Percentiles rank a stretch among this genome's conserved stretches.
Conservation (phyloP, 2,113 vertebrate genomes). For the Hoplias malabaricus region DNA sequence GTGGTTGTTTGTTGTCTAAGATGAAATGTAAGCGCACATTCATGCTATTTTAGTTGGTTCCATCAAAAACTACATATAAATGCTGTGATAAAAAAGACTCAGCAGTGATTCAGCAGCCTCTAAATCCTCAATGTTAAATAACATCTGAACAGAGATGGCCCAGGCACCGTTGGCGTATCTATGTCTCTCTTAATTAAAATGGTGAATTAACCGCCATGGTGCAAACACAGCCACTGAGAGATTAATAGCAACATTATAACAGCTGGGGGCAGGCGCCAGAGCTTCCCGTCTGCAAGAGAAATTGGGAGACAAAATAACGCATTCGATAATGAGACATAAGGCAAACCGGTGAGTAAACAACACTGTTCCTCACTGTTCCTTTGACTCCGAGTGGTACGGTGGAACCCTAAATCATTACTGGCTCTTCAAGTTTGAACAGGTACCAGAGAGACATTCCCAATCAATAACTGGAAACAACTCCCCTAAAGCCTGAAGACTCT, state of each 20-base stretch:
- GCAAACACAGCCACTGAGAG: neutral
- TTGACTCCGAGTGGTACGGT: neutral
- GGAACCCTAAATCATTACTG: neutral
- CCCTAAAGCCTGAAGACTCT: no score
- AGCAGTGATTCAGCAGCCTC: neutral
- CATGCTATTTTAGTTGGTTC: neutral
- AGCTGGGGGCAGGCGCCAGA: neutral
- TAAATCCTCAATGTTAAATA: neutral
- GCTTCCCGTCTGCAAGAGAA: neutral
- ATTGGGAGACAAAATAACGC: neutral
- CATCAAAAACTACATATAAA: neutral
- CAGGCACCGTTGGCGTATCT: neutral
- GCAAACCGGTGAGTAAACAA: neutral
- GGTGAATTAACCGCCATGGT: neutral
- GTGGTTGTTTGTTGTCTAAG: neutral
- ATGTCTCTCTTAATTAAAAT: neutral
- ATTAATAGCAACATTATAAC: neutral
- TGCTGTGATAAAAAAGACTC: no score
- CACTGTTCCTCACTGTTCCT: neutral
- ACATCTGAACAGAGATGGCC: neutral
- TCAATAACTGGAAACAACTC: no score
- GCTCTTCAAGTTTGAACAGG: neutral
- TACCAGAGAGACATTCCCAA: neutral
- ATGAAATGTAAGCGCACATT: neutral
- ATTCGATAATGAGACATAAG: neutral